Conservation (phyloP, 2,888 invertebrate genomes). For the Rhamphomyia laevipes region DNA sequence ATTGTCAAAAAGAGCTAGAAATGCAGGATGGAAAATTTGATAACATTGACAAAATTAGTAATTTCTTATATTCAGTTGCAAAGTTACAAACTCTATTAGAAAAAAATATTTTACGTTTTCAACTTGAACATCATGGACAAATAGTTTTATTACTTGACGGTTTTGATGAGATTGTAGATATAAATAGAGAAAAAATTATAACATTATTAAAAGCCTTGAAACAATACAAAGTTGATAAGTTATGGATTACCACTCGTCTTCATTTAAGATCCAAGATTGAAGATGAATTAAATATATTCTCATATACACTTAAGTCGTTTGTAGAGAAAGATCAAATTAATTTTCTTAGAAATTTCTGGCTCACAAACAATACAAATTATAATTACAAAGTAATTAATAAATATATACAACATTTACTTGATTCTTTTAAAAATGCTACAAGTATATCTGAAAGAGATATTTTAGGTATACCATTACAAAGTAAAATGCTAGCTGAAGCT, state of each 20-base stretch:
- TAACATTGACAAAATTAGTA: too few species aligned
- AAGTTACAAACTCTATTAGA: too few species aligned
- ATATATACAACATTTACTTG: too few species aligned
- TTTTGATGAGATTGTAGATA: conserved; percentile 2
- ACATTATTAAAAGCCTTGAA: background rate
- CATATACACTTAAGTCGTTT: background rate
- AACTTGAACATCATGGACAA: too few species aligned
- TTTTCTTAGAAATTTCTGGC: conserved; percentile 1
- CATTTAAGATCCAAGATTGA: background rate
- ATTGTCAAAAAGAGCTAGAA: too few species aligned
- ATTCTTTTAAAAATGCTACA: too few species aligned
- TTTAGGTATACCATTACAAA: conserved; percentile 2
- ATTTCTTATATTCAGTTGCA: too few species aligned
- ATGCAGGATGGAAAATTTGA: too few species aligned
- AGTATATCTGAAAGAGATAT: background rate
- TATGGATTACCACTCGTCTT: conserved; percentile 2
- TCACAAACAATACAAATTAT: too few species aligned
- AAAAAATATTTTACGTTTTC: too few species aligned
- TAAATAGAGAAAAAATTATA: conserved; percentile 1
- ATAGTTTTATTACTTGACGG: background rate
- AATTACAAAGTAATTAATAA: too few species aligned
- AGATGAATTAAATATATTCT: background rate
- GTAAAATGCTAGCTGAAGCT: conserved; percentile 1
- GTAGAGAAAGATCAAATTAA: background rate
- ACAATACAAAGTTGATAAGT: background rate